Evolutionary conservation across 2,797 vertebrate species (phyloP), one percentile per base, ranked within the genome.

Genomic region (Harpagifer antarcticus): DNA sequence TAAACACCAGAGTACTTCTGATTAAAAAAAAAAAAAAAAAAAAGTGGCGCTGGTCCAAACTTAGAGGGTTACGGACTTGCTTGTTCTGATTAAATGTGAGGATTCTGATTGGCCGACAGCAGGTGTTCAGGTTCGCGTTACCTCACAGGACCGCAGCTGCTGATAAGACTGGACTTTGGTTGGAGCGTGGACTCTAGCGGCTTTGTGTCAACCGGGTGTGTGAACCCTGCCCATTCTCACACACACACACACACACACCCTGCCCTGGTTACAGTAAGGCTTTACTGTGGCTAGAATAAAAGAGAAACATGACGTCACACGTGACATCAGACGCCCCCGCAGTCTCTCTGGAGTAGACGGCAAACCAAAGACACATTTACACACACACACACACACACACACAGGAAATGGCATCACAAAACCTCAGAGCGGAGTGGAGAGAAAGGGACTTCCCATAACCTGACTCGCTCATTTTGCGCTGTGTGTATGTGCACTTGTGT

Each of bases 381-480:
- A 47, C 67, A 63, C 65, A 70, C 72, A 55, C 67, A 63, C 65
- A 70, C 72, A 55, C 66, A 82, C 65, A 69, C 69, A 37, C 48
- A 10, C 15, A 86, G 87, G 87, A 91, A 89, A 84, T 83, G 67
- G 72, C 86, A 85, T 89, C 89, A 87, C 58, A 79, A 82, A 91
- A 81, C 88, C 87, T 85, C 83, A 74, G 78, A 53, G 81, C 27
- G 5, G 60, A 84, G 73, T 16, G 64, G 75, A 83, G 81, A 83
- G 76, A 72, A 74, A 81, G 90, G 90, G 88, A 89, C 88, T 90
- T 91, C 88, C 91, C 91, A 76, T 74, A 68, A 78, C 78, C 72
- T 64, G 78, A 83, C 75, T 83, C 52, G 70, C 63, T 78, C 49
- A 27, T 67, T 83, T 44, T 81, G 54, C 61, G 31, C 11, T 0